phyloP scores from a whole-genome alignment of 2,113 vertebrate species.

The Phyllostomus hastatus region DNA sequence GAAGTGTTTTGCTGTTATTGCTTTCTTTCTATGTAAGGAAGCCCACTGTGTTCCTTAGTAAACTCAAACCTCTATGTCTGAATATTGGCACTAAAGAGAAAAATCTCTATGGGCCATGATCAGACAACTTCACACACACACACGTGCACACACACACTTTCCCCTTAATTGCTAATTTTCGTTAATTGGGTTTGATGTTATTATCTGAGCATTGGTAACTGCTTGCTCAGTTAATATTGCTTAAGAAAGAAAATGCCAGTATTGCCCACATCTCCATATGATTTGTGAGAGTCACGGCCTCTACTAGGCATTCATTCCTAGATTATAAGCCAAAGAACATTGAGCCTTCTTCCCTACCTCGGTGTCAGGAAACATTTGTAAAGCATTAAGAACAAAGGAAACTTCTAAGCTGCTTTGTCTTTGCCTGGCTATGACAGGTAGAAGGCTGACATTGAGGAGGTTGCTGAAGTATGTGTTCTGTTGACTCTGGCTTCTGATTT shows the following conservation, averaged over 20 bases:
- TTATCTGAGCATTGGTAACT: background rate
- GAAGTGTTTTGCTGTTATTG: background rate
- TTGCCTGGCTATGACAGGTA: background rate
- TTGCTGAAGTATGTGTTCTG: background rate
- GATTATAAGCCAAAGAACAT: background rate
- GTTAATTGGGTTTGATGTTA: background rate
- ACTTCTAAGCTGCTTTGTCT: background rate
- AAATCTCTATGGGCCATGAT: background rate
- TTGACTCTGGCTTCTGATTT: constrained; percentile 1
- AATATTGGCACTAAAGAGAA: background rate
- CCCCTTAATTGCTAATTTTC: background rate
- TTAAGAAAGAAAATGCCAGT: background rate
- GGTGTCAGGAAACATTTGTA: background rate
- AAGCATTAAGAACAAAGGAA: background rate
- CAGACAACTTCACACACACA: background rate
- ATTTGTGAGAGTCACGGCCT: background rate
- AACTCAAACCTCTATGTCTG: background rate
- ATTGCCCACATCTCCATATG: background rate
- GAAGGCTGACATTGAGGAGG: background rate
- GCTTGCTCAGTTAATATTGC: background rate
- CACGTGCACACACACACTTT: background rate
- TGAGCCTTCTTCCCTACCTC: background rate
- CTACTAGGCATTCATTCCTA: background rate
- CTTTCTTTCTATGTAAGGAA: background rate
- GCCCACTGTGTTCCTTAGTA: background rate